Evolutionary conservation across 2,888 invertebrate genomes (phyloP).

Genomic region (Hirtodrosophila cameraria): DNA sequence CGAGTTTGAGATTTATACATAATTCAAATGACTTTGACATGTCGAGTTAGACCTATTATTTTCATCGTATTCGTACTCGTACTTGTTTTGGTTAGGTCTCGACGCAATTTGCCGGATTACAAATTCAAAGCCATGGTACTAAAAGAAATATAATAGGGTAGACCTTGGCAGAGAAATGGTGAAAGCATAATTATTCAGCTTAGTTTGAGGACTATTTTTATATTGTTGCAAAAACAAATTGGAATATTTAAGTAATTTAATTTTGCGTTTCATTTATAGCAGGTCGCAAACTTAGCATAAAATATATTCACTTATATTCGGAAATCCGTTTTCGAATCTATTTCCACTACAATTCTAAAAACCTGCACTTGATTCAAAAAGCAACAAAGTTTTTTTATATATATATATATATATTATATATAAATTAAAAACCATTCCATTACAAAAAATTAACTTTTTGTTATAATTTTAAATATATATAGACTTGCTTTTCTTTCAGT

Average conservation of each 20-base stretch:
- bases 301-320: too few species aligned
- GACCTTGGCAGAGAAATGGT: neutral
- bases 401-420: too few species aligned
- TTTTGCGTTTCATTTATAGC: too few species aligned
- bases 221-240: too few species aligned
- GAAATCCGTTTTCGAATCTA: too few species aligned
- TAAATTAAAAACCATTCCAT: too few species aligned
- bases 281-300: too few species aligned
- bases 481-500: neutral
- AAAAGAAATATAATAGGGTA: slow-evolving; percentile 39
- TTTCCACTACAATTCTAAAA: too few species aligned
- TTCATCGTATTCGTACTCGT: neutral
- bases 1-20: slow-evolving; percentile 56
- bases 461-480: neutral
- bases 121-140: slow-evolving; percentile 39
- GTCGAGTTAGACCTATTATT: slow-evolving; percentile 7
- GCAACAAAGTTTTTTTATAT: too few species aligned
- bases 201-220: neutral
- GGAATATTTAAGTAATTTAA: too few species aligned
- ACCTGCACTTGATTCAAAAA: too few species aligned
- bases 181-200: slow-evolving; percentile 20
- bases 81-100: slow-evolving; percentile 1
- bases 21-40: slow-evolving; percentile 52
- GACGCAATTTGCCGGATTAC: slow-evolving; percentile 30
- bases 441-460: too few species aligned